Percentiles rank a stretch among this genome's conserved stretches.
Conservation (phyloP, 1,140 invertebrate genomes). For the Aphelenchoides fujianensis region DNA sequence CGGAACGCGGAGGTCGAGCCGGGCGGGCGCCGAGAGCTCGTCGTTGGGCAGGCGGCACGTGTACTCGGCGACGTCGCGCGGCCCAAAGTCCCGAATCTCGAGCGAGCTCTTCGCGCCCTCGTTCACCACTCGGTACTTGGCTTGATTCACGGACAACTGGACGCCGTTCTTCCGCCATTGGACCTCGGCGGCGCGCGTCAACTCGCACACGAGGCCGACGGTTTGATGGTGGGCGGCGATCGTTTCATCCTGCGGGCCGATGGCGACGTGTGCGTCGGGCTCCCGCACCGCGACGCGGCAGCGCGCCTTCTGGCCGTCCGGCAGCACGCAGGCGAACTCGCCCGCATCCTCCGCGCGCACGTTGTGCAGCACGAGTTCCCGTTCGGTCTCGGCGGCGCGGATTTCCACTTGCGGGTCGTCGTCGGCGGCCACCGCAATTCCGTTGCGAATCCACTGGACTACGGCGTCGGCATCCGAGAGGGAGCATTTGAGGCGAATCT, state of each 20-base stretch:
- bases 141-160: conserved; percentile 45
- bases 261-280: conserved; percentile 45
- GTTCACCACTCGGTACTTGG: conserved; percentile 43
- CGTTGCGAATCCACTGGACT: conserved; percentile 47
- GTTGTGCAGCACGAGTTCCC: conserved; percentile 44
- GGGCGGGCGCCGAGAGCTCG: conserved; percentile 26
- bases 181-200: conserved; percentile 34
- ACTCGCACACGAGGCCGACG: conserved; percentile 42
- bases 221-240: conserved; percentile 40
- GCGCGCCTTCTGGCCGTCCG: conserved; percentile 34
- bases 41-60: conserved; percentile 28
- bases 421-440: conserved; percentile 25
- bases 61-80: conserved; percentile 55
- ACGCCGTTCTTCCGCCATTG: conserved; percentile 49
- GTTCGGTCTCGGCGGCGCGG: conserved; percentile 21
- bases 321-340: conserved; percentile 52
- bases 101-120: conserved; percentile 44
- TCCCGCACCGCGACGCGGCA: conserved; percentile 18
- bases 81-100: conserved; percentile 56
- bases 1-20: conserved; percentile 12
- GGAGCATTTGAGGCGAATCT: conserved; percentile 35
- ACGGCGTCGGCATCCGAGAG: conserved; percentile 44
- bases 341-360: conserved; percentile 49
- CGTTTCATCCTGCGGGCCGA: conserved; percentile 55
- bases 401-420: conserved; percentile 25